Conservation (phyloP, 2,113 vertebrate species). For the Centrocercus urophasianus region DNA sequence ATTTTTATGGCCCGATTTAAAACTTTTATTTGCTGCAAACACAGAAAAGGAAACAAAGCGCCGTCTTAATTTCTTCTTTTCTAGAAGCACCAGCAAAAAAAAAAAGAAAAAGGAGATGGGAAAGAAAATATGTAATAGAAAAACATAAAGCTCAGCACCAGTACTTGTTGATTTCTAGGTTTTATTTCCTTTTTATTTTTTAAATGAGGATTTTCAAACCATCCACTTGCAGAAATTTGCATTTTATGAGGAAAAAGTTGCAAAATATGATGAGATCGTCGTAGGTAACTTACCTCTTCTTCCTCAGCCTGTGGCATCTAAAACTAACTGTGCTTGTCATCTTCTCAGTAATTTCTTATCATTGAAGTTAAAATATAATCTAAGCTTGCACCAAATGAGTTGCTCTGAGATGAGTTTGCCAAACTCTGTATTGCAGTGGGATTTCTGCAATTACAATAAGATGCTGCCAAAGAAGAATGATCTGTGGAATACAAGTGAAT, state of each 20-base stretch:
- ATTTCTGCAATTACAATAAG: slow-evolving; percentile 25
- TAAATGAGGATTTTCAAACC: slow-evolving; percentile 14
- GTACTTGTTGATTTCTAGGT: not conserved
- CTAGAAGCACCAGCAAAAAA: not conserved
- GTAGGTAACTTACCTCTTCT: slow-evolving; percentile 44
- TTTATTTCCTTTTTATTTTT: slow-evolving; percentile 19
- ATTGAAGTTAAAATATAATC: slow-evolving; percentile 38
- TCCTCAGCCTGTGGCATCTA: slow-evolving; percentile 15
- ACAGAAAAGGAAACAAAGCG: not conserved
- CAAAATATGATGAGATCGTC: not conserved
- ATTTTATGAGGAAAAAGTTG: slow-evolving; percentile 41
- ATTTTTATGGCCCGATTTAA: not conserved
- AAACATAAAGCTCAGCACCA: not conserved
- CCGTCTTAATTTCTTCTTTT: not conserved
- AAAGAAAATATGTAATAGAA: not conserved
- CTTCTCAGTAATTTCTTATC: slow-evolving; percentile 8
- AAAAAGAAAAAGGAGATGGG: not conserved
- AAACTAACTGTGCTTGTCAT: slow-evolving; percentile 6
- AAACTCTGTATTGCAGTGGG: not conserved
- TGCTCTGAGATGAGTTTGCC: slow-evolving; percentile 30
- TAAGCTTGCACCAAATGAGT: slow-evolving; percentile 31
- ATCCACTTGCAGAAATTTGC: slow-evolving; percentile 25
- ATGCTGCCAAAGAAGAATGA: slow-evolving; percentile 17
- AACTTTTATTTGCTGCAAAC: not conserved
- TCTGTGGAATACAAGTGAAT: slow-evolving; percentile 5